These are phyloP conservation scores for Heterochromis multidens DNA, from an alignment of 2,113 vertebrate genomes.

Conservation along the genomic window DNA sequence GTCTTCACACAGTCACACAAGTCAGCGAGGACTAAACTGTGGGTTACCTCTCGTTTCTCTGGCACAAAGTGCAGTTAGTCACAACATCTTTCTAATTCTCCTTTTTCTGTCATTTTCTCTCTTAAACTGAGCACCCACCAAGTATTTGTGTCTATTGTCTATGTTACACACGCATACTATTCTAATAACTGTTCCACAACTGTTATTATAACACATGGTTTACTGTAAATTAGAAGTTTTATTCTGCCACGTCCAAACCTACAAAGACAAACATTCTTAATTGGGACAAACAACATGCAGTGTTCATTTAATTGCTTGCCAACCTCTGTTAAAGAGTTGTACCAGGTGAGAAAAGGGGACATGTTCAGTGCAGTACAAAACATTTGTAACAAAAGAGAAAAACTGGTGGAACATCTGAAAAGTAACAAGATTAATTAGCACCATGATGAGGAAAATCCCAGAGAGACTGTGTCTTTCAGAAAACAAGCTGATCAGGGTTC, in stretches of 20 bases:
- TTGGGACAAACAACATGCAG: no score
- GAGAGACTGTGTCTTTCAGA: no score
- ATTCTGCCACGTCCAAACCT: background rate
- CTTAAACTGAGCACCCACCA: background rate
- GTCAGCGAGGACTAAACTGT: background rate
- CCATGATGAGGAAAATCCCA: no score
- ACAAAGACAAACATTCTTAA: no score
- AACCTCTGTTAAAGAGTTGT: background rate
- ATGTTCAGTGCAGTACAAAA: background rate
- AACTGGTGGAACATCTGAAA: no score
- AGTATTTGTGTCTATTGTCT: background rate
- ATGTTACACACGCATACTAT: background rate
- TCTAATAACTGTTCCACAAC: background rate
- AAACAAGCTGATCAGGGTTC: no score
- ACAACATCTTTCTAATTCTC: background rate
- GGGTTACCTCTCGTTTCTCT: accelerated
- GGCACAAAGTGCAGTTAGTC: background rate
- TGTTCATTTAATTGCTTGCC: background rate
- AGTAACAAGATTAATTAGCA: no score
- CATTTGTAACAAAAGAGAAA: no score
- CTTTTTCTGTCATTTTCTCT: background rate
- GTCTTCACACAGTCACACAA: no score
- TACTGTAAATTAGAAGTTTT: background rate
- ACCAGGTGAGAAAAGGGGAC: background rate
- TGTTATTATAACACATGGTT: background rate